Conservation (phyloP, 2,113 vertebrate genomes). For the Calypte anna region DNA sequence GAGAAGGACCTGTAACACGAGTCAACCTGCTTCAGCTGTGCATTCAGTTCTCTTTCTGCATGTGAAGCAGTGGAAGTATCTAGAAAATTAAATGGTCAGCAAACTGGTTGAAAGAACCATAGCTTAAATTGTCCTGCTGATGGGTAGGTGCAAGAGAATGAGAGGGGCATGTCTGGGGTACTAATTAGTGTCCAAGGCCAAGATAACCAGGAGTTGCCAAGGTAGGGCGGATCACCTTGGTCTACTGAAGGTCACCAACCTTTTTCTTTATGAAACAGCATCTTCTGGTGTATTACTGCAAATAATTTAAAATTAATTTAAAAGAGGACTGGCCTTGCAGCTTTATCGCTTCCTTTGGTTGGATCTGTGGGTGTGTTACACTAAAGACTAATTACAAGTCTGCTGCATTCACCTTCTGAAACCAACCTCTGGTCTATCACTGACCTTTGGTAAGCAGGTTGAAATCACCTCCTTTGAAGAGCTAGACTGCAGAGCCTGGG, state of each 20-base stretch:
- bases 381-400: background rate
- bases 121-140: background rate
- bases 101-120: background rate
- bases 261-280: background rate
- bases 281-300: background rate
- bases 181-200: background rate
- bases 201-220: background rate
- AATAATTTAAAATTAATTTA: background rate
- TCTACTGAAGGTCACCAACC: background rate
- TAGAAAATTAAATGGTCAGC: background rate
- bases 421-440: background rate
- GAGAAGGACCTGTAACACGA: accelerated
- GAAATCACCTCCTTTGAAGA: background rate
- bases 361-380: background rate
- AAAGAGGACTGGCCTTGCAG: background rate
- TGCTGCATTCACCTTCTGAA: background rate
- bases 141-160: background rate
- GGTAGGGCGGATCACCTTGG: background rate
- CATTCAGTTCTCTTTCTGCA: background rate
- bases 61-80: background rate
- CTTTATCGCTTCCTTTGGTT: background rate
- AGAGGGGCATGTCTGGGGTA: background rate
- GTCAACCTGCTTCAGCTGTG: background rate
- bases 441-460: background rate
- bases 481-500: background rate